phyloP scores from a whole-genome alignment of 2,113 vertebrate genomes.

The Odocoileus hemionus region DNA sequence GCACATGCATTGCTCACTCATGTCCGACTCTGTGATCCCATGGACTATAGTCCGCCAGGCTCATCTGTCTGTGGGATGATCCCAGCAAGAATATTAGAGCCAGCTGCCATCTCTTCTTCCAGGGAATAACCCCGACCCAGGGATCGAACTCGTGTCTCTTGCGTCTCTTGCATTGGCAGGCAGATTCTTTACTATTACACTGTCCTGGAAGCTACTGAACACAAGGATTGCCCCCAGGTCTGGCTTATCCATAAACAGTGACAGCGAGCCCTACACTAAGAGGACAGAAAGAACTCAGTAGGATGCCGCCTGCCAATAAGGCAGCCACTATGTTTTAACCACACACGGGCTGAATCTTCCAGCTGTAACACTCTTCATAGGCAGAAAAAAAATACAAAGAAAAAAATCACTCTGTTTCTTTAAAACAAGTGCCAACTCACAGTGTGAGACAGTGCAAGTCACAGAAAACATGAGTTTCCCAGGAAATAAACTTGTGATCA shows the following conservation, averaged over 20 bases:
- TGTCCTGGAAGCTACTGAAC: background rate
- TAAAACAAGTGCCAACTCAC: constrained; percentile 49
- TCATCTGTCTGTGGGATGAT: background rate
- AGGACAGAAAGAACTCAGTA: background rate
- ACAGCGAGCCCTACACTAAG: rapidly evolving
- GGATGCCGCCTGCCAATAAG: background rate
- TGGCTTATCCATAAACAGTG: background rate
- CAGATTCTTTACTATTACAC: background rate
- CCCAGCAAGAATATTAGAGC: background rate
- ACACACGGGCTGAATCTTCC: constrained; percentile 17
- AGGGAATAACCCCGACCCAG: background rate
- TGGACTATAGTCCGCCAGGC: background rate
- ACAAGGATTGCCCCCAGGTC: background rate
- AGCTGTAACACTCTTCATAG: constrained; percentile 19
- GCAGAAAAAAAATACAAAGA: background rate
- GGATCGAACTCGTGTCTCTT: rapidly evolving
- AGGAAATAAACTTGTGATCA: constrained; percentile 58
- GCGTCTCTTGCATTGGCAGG: background rate
- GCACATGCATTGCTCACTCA: background rate
- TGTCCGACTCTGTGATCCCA: background rate
- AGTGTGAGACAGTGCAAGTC: constrained; percentile 45
- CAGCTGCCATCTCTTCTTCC: background rate
- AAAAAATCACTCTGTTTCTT: constrained; percentile 37
- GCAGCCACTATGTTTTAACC: background rate
- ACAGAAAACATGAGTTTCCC: constrained; percentile 49